A percentile compares a stretch with the other conserved stretches of the same genome.
These are phyloP conservation scores for Peromyscus californicus DNA, from an alignment of 2,113 vertebrate genomes.

Conservation along the genomic window DNA sequence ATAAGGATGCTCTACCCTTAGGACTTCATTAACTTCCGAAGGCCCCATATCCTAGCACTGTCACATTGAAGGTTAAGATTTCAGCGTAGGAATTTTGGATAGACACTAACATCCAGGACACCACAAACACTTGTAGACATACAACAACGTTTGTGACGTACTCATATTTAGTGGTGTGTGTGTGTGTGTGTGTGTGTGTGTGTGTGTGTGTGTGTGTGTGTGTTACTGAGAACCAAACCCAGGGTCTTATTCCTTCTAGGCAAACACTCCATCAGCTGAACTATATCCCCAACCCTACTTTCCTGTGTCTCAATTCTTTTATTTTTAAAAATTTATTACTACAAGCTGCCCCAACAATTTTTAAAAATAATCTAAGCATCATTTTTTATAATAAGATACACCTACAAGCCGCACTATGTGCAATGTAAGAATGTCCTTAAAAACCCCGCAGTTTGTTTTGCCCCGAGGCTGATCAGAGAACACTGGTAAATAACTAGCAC, in stretches of 20 bases:
- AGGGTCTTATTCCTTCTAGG: not conserved
- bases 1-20: too few relatives aligned
- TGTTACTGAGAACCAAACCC: not conserved
- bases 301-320: slow-evolving; percentile 11
- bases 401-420: not conserved
- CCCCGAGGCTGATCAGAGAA: not conserved
- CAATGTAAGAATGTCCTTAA: slow-evolving; percentile 26
- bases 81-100: not conserved
- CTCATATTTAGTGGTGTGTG: not conserved
- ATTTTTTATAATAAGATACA: slow-evolving; percentile 19
- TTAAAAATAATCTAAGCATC: not conserved
- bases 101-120: not conserved
- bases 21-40: not conserved
- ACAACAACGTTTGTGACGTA: not conserved
- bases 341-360: not conserved
- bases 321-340: slow-evolving; percentile 49
- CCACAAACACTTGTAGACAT: not conserved
- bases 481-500: not conserved
- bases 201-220: not conserved
- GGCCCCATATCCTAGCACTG: not conserved
- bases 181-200: not conserved
- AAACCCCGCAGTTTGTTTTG: not conserved
- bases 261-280: not conserved
- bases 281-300: not conserved
- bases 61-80: not conserved